Evolutionary conservation across 2,113 vertebrate species (phyloP).

Genomic region (Silurus asotus): DNA sequence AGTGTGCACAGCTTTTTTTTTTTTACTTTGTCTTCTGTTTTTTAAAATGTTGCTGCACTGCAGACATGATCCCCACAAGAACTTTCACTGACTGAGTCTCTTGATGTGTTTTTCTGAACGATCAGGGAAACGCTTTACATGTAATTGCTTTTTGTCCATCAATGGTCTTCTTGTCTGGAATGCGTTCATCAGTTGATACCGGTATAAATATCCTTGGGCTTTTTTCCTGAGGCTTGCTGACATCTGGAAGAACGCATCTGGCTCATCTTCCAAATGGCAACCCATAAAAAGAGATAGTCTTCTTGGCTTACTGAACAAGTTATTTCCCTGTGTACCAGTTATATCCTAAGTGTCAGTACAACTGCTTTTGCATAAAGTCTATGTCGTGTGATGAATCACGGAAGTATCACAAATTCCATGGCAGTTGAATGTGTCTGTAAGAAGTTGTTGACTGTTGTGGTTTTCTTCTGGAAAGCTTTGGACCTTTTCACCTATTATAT

Average conservation of each 20-base stretch:
- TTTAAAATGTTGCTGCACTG: slow-evolving; percentile 4
- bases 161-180: slow-evolving; percentile 19
- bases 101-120: slow-evolving; percentile 27
- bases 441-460: slow-evolving; percentile 51
- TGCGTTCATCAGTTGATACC: slow-evolving; percentile 15
- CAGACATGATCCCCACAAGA: not conserved
- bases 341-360: slow-evolving; percentile 5
- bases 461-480: slow-evolving; percentile 40
- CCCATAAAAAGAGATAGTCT: slow-evolving; percentile 6
- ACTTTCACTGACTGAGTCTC: slow-evolving; percentile 12
- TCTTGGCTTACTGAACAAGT: slow-evolving; percentile 15
- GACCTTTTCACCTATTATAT: slow-evolving; percentile 53
- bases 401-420: slow-evolving; percentile 24
- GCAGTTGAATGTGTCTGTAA: slow-evolving; percentile 58
- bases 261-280: slow-evolving; percentile 29
- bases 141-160: slow-evolving; percentile 52
- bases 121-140: slow-evolving; percentile 41
- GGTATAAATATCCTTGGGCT: not conserved
- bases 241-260: slow-evolving; percentile 38
- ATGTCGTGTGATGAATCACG: slow-evolving; percentile 26
- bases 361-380: slow-evolving; percentile 12
- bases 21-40: slow-evolving; percentile 18
- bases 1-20: slow-evolving; percentile 30
- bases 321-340: slow-evolving; percentile 29
- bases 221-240: slow-evolving; percentile 36